Evolutionary conservation across 2,797 vertebrate species (phyloP).

Genomic region (Macropus fuliginosus): DNA sequence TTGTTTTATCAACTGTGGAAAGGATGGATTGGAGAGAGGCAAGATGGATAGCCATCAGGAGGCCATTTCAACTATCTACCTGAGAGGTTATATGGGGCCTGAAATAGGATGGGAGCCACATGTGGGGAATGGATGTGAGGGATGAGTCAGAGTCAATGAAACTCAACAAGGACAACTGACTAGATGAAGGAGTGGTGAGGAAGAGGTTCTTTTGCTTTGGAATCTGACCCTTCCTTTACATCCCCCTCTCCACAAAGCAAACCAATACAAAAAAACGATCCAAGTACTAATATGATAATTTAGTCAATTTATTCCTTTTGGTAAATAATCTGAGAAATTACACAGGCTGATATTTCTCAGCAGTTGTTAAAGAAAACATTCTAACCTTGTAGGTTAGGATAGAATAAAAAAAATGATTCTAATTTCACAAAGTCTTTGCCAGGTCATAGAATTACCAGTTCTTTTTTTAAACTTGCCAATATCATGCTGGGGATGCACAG

Average conservation of each 20-base stretch:
- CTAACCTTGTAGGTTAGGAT: background rate
- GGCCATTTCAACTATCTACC: background rate
- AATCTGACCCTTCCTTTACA: background rate
- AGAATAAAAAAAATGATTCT: background rate
- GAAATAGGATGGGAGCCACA: background rate
- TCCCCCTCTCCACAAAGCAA: background rate
- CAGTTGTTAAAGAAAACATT: background rate
- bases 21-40: background rate
- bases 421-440: conserved; percentile 39
- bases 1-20: background rate
- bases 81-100: background rate
- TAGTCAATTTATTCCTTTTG: background rate
- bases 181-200: background rate
- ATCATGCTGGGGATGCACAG: background rate
- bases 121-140: background rate
- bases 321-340: background rate
- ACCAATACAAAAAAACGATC: background rate
- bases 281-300: background rate
- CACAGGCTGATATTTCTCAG: background rate
- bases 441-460: background rate
- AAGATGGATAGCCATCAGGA: background rate
- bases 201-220: background rate
- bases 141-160: background rate
- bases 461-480: background rate
- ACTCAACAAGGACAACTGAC: background rate